Percentiles rank a stretch among this genome's conserved stretches.
phyloP scores from a whole-genome alignment of 2,113 vertebrate genomes.

The Fukomys damarensis region DNA sequence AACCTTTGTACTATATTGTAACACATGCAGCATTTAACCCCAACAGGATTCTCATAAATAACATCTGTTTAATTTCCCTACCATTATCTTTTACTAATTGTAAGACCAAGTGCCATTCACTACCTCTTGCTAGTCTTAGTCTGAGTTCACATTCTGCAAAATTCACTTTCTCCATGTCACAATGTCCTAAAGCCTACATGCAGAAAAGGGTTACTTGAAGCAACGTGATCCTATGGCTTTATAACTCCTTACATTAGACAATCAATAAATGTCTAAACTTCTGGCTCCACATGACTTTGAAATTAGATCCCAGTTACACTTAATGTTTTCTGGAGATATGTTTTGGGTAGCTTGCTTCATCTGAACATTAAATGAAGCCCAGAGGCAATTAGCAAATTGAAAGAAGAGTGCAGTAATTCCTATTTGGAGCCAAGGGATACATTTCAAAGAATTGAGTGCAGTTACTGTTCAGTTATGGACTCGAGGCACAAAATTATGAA shows the following conservation, averaged over 20 bases:
- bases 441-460: not conserved
- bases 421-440: not conserved
- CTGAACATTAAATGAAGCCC: not conserved
- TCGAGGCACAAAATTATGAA: not conserved
- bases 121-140: not conserved
- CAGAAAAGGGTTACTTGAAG: not conserved
- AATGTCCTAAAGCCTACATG: not conserved
- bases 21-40: not conserved
- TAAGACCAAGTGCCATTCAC: not conserved
- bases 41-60: not conserved
- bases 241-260: not conserved
- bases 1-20: not conserved
- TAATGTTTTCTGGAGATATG: not conserved
- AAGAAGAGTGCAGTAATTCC: not conserved
- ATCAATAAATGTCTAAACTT: not conserved
- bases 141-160: not conserved
- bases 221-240: not conserved
- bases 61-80: constrained; percentile 3
- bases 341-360: not conserved
- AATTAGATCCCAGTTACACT: not conserved
- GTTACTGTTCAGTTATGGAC: not conserved
- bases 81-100: not conserved
- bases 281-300: not conserved
- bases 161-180: not conserved
- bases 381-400: constrained; percentile 2